Evolutionary conservation across 2,797 vertebrate species (phyloP).

Genomic region (Novumbra hubbsi): DNA sequence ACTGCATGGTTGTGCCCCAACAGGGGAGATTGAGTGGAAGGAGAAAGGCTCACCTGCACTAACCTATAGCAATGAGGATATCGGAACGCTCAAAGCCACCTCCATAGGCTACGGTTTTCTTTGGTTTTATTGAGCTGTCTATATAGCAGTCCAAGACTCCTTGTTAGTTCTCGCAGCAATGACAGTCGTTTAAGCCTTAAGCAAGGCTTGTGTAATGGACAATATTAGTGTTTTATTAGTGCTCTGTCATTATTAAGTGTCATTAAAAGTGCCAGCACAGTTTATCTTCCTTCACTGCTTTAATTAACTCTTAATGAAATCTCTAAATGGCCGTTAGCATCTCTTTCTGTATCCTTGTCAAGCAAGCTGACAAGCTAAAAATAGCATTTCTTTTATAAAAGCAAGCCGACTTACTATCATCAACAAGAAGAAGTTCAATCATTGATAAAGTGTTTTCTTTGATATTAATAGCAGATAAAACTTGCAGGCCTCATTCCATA

Average conservation of each 20-base stretch:
- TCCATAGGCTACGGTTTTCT: neutral
- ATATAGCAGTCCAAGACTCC: neutral
- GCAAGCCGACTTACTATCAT: neutral
- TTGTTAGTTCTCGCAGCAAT: neutral
- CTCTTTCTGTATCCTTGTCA: neutral
- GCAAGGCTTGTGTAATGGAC: neutral
- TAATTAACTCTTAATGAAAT: conserved; percentile 16
- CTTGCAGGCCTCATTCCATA: too few species aligned
- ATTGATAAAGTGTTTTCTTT: too few species aligned
- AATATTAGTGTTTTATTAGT: neutral
- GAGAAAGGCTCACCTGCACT: neutral
- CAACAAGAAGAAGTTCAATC: too few species aligned
- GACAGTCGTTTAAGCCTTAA: neutral
- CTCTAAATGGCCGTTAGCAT: neutral
- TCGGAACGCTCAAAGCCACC: neutral
- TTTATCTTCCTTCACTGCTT: neutral
- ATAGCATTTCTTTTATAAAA: neutral
- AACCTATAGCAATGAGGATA: neutral
- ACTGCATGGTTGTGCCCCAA: neutral
- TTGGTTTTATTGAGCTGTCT: neutral
- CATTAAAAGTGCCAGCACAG: conserved; percentile 16
- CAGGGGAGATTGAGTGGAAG: neutral
- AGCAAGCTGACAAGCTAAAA: neutral
- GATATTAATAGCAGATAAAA: too few species aligned
- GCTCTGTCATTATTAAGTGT: neutral